Percentiles rank a stretch among this genome's conserved stretches.
These are phyloP conservation scores for Procambarus virginalis DNA, from an alignment of 1,140 invertebrate species.

Conservation along the genomic window DNA sequence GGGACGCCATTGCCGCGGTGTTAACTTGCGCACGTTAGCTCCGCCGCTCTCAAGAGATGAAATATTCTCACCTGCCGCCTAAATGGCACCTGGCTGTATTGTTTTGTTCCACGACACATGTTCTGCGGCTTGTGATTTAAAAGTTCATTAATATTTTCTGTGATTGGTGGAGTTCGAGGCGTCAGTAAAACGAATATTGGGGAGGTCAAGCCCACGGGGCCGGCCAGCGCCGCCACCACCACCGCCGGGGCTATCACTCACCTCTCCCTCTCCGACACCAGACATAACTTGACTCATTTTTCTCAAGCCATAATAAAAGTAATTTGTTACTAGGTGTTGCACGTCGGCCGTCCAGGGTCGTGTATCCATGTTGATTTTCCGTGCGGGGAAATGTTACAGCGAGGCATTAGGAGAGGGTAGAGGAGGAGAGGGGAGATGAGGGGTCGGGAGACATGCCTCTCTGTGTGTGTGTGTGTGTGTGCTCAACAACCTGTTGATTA, in stretches of 20 bases:
- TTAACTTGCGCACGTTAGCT: constrained; percentile 42
- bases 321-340: constrained; percentile 8
- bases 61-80: constrained; percentile 41
- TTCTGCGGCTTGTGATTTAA: constrained; percentile 30
- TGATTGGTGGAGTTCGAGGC: neutral
- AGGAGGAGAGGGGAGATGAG: neutral
- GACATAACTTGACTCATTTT: constrained; percentile 41
- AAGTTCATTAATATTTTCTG: constrained; percentile 46
- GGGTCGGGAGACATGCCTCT: neutral
- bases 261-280: neutral
- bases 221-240: neutral
- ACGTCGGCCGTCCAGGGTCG: constrained; percentile 4
- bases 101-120: constrained; percentile 46
- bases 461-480: constrained; percentile 1
- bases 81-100: constrained; percentile 43
- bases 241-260: constrained; percentile 10
- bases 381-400: neutral
- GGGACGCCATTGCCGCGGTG: constrained; percentile 21
- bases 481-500: constrained; percentile 45
- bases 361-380: constrained; percentile 40
- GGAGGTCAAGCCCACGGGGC: neutral
- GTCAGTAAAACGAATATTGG: constrained; percentile 9
- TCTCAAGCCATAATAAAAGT: constrained; percentile 34
- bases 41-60: constrained; percentile 7
- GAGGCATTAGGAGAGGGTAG: neutral